These are phyloP conservation scores for Edolisoma coerulescens DNA, from an alignment of 2,113 vertebrate species.

Conservation along the genomic window DNA sequence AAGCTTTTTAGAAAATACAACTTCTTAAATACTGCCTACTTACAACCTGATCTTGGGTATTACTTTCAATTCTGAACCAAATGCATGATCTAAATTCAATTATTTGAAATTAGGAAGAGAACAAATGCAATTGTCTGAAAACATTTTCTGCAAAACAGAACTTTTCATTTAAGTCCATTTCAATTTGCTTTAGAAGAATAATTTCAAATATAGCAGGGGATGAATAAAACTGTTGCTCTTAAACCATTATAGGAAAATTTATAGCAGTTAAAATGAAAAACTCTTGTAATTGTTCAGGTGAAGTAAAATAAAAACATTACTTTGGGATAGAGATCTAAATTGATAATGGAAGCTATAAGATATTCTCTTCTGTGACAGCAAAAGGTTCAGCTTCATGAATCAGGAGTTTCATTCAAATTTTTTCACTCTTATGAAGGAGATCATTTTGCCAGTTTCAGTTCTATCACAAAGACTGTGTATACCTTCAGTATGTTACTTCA, in stretches of 20 bases:
- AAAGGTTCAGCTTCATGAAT: not conserved
- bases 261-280: not conserved
- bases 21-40: not conserved
- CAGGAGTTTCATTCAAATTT: not conserved
- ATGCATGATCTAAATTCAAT: not conserved
- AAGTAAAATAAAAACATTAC: not conserved
- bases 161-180: not conserved
- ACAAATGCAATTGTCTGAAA: not conserved
- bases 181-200: not conserved
- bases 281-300: not conserved
- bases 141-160: not conserved
- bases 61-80: not conserved
- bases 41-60: not conserved
- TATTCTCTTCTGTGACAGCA: not conserved
- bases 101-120: not conserved
- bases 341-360: not conserved
- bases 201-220: not conserved
- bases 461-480: not conserved
- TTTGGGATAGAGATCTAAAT: not conserved
- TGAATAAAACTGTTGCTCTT: not conserved
- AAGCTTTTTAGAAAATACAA: not conserved
- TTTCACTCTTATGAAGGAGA: not conserved
- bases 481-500: not conserved
- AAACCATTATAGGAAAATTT: not conserved
- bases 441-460: not conserved